Conservation (phyloP, 2,797 vertebrate genomes). For the Sternotherus odoratus region DNA sequence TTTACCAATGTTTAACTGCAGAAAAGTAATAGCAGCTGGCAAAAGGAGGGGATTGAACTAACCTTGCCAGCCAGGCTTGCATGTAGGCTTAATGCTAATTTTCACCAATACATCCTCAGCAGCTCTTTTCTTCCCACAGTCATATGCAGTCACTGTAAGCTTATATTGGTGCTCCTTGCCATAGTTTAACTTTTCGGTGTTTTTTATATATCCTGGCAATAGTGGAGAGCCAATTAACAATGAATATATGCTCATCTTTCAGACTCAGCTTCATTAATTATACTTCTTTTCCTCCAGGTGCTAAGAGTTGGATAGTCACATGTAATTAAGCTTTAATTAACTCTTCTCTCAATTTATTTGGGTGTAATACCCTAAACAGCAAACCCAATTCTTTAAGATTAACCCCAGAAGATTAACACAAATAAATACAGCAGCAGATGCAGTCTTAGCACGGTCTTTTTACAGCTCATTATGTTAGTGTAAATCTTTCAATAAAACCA, state of each 20-base stretch:
- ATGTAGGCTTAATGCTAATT: constrained; percentile 94
- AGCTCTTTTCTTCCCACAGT: constrained; percentile 97
- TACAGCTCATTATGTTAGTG: accelerated
- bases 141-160: constrained; percentile 95
- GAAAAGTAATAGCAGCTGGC: neutral
- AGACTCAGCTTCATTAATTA: accelerated
- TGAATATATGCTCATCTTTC: neutral
- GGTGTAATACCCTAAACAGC: neutral
- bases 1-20: accelerated
- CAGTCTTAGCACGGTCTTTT: neutral
- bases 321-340: neutral
- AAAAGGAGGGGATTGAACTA: constrained; percentile 4
- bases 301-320: accelerated
- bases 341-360: neutral
- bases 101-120: constrained; percentile 95
- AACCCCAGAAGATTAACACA: neutral
- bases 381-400: neutral
- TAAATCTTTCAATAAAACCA: neutral
- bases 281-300: neutral
- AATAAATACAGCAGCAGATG: neutral
- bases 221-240: neutral
- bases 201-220: constrained; percentile 92
- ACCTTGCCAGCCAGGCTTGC: constrained; percentile 98
- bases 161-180: constrained; percentile 95
- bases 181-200: constrained; percentile 95